Percentiles rank a stretch among this genome's conserved stretches.
Evolutionary conservation across 2,888 invertebrate species (phyloP).

Genomic region (Torymus texanus): DNA sequence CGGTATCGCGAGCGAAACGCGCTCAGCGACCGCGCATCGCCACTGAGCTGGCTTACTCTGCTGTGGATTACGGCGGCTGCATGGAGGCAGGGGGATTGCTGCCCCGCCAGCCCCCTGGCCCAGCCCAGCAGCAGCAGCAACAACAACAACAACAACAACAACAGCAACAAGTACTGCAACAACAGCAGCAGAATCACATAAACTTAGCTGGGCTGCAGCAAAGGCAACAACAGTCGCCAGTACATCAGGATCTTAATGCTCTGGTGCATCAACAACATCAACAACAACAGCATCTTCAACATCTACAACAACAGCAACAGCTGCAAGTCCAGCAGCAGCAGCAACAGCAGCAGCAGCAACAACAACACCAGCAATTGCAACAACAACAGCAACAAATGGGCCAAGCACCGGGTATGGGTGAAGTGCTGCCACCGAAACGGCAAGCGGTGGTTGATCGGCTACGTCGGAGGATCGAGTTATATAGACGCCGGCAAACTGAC

Average conservation of each 20-base stretch:
- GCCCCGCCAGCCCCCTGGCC: constrained; percentile 78
- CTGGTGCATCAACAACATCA: constrained; percentile 28
- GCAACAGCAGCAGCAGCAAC: constrained; percentile 80
- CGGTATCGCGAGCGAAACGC: too few species aligned
- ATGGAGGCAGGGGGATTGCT: constrained; percentile 85
- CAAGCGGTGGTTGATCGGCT: constrained; percentile 92
- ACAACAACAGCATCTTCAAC: constrained; percentile 76
- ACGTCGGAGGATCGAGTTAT: constrained; percentile 89
- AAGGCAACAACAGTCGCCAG: constrained; percentile 31
- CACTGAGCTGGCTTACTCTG: constrained; percentile 76
- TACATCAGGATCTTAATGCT: constrained; percentile 38
- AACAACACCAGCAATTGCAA: constrained; percentile 77
- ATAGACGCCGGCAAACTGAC: constrained; percentile 89
- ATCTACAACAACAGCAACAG: constrained; percentile 78
- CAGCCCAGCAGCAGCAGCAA: constrained; percentile 65
- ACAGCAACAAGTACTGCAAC: constrained; percentile 76
- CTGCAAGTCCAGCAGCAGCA: constrained; percentile 80
- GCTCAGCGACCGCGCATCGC: too few species aligned
- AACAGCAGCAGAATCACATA: not conserved
- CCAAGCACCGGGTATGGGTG: constrained; percentile 77
- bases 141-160: constrained; percentile 75
- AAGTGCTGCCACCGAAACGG: constrained; percentile 85
- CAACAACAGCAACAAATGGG: constrained; percentile 74
- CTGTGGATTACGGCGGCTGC: constrained; percentile 83
- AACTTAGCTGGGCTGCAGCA: constrained; percentile 1